Percentiles rank a stretch among this genome's conserved stretches.
phyloP scores from a whole-genome alignment of 92 coral and sea anemone genomes.

The Galaxea fascicularis region DNA sequence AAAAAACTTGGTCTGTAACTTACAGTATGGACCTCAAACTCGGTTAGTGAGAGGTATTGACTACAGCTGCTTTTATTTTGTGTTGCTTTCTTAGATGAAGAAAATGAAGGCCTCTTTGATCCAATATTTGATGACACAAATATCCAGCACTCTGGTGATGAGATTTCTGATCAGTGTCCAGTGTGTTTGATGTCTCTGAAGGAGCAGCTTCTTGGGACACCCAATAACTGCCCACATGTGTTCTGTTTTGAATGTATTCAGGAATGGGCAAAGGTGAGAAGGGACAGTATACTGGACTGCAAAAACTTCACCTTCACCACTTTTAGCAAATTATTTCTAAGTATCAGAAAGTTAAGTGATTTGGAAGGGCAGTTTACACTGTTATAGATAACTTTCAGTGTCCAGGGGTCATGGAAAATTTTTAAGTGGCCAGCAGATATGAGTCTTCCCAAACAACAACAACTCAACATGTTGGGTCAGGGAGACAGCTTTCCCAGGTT shows the following conservation, averaged over 20 bases:
- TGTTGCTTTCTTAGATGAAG: background rate
- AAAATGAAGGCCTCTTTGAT: conserved; percentile 45
- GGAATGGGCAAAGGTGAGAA: conserved; percentile 97
- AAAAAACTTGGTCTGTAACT: too few species aligned
- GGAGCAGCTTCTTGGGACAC: conserved; percentile 91
- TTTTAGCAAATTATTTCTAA: too few species aligned
- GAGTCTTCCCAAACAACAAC: too few species aligned
- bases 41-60: too few species aligned
- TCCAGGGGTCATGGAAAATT: too few species aligned
- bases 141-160: conserved; percentile 51
- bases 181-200: conserved; percentile 92
- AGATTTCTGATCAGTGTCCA: conserved; percentile 83
- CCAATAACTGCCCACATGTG: conserved; percentile 87
- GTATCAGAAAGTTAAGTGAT: too few species aligned
- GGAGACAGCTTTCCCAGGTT: too few species aligned
- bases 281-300: background rate
- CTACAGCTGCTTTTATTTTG: background rate
- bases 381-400: too few species aligned
- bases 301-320: too few species aligned
- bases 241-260: conserved; percentile 92
- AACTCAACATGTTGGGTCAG: too few species aligned
- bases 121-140: conserved; percentile 52
- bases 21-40: background rate
- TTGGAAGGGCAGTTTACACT: too few species aligned
- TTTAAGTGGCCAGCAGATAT: too few species aligned